Evolutionary conservation across 2,113 vertebrate species (phyloP).

Genomic region (Petroica traversi): DNA sequence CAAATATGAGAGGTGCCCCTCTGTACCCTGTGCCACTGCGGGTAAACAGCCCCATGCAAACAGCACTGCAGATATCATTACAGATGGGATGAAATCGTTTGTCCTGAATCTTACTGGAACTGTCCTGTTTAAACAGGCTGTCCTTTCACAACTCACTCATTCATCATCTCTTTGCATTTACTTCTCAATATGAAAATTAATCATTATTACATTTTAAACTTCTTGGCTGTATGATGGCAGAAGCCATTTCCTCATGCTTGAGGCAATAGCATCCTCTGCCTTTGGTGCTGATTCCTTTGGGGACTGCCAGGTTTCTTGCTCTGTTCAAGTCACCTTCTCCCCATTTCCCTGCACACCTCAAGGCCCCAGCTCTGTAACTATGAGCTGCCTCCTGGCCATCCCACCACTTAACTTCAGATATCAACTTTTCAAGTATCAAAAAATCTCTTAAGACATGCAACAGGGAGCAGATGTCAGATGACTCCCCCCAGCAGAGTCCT

Average conservation of each 20-base stretch:
- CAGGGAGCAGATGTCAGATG: accelerated
- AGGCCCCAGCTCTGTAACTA: accelerated
- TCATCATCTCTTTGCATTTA: neutral
- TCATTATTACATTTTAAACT: neutral
- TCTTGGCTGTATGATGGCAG: neutral
- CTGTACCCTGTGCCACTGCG: neutral
- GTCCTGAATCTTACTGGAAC: conserved; percentile 4
- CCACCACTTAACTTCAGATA: neutral
- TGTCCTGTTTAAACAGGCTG: neutral
- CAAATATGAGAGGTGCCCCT: neutral
- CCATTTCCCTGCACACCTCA: accelerated
- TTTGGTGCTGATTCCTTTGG: neutral
- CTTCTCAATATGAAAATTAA: neutral
- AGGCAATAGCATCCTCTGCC: neutral
- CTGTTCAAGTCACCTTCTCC: neutral
- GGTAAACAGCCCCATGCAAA: conserved; percentile 28
- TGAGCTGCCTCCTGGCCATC: neutral
- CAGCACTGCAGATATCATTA: neutral
- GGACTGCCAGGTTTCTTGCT: neutral
- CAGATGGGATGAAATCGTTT: neutral
- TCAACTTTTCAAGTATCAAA: neutral
- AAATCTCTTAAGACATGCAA: neutral
- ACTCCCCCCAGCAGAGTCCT: neutral
- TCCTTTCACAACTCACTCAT: neutral
- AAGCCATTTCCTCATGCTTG: neutral